Base-by-base conservation (phyloP, 2,888 invertebrate genomes). In the Meganola albula region DNA sequence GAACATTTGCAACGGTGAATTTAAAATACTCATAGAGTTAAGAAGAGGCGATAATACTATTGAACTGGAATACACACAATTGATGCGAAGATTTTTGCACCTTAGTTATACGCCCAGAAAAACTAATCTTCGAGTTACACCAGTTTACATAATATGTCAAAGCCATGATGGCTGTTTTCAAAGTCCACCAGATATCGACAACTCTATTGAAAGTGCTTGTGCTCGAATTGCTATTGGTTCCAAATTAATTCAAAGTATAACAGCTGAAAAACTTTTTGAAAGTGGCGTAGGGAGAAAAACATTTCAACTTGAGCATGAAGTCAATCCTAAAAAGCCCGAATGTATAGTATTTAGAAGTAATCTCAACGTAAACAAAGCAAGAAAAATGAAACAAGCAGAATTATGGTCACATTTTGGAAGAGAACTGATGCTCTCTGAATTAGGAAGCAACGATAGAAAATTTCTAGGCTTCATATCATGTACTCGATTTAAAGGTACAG, bases 391-490 rank as follows among this genome's bases (percentile, higher is more conserved):
- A 48, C 93, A 94, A 61, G 88, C 92, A 27, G 92, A 94, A 47
- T 74, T 98, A 27, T 98, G 97, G 97, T 89, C 91, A 50, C 82
- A 91, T 64, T 90, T 96, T 68, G 97, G 94, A 1, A 88, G 93
- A 46, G 97, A 97, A 76, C 82, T 98, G 24, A 92, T 96, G 89
- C 88, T 90, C 33, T 92, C 91, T 0, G 74, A 86, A 22, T 62
- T 90, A 29, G 90, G 90, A 28, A 88, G 86, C 50, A 87, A 89
- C 44, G 88, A 91, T 48, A 88, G 92, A 48, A 98, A 98, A 73
- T 97, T 94, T 83, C 87, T 97, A 35, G 96, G 93, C 0, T 97
- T 98, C 64, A 87, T 97, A 48, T 94, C 95, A 0, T 96, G 95
- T 69, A 96, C 97, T 1, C 87, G 91, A 54, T 96, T 93, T 71